Evolutionary conservation across 2,113 vertebrate species (phyloP), one percentile per base, ranked within the genome.

Genomic region (Pleuronectes platessa): DNA sequence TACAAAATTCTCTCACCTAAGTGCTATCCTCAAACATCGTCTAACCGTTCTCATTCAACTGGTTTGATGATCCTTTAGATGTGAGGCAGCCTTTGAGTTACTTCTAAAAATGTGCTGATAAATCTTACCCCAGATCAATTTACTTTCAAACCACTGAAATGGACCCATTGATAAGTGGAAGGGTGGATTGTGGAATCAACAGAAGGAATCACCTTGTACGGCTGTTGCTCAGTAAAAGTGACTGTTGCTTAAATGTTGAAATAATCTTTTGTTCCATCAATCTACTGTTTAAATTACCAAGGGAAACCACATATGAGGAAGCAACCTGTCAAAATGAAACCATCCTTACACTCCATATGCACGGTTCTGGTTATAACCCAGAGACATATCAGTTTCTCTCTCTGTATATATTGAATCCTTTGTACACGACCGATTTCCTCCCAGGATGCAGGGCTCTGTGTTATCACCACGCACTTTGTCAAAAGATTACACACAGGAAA

Each of bases 81-180:
- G 53, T 17, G 21, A 21, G 6, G 17, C 14, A 15, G 20, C 20
- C 7, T n/a, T 53, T 59, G 40, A 76, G 42, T 47, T 61, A 17
- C 27, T 42, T 54, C 10, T 53, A 37, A 15, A 78, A 74, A 81
- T 65, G 40, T 74, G 64, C 63, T 77, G 68, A 81, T 74, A 31
- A 67, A 51, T 71, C 58, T 68, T 26, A 56, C 54, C 4, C 20
- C 0, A 13, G 37, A 8, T 56, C 14, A 31, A 24, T 67, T 67
- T 81, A 21, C 35, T 56, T 61, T 49, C 18, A 61, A 53, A 45
- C 42, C 11, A 45, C 42, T 45, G 14, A 45, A 12, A 45, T 15
- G 11, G 42, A 45, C 42, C 8, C 49, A 74, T 37, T 0, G 55
- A 74, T 74, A 23, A 53, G 73, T 56, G 10, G 23, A 73, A 20